Evolutionary conservation across 1,140 invertebrate genomes (phyloP), one percentile per base, ranked within the genome.

Genomic region (Diorhabda elongata): DNA sequence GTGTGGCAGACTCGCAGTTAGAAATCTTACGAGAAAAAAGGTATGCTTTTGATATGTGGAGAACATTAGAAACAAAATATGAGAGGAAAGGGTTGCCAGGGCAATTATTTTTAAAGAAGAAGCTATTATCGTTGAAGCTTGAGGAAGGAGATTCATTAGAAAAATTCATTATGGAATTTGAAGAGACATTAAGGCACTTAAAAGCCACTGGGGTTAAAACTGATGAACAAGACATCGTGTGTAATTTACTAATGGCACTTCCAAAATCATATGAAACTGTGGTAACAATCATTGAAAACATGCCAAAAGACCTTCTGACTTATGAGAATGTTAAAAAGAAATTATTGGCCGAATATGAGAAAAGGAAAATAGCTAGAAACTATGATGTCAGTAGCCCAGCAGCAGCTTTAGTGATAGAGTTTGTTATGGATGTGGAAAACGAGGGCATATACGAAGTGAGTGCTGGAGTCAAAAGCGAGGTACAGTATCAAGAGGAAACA

Each of bases 181-280:
- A 73, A 11, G 60, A 73, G 63, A 67, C 67, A n/a, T 7, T 69
- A 41, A 71, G 72, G 56, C 63, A 73, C 52, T 61, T 73, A 45
- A 73, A 69, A 61, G 44, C 63, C 47, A 64, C 63, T 56, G 70
- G 61, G 7, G 42, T 57, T n/a, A 62, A 64, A 58, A 67, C 67
- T 5, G 64, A 72, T 58, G 70, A 72, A 44, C 58, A 71, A 58
- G 66, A 71, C 61, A 58, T 71, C 4, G 66, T 68, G 47, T 67
- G 69, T 58, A 73, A 68, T 52, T 63, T 73, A 47, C 57, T 73
- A 60, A 57, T 69, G 60, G 44, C 52, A 8, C 61, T 73, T 59
- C 69, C 72, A n/a, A 68, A 63, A 69, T 71, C 64, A 5, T 73
- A 63, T 66, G 71, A 70, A 47, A 73, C 67, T 26, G 59, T 73